These are phyloP conservation scores for Intellagama lesueurii DNA, from an alignment of 2,797 vertebrate genomes.

Conservation along the genomic window DNA sequence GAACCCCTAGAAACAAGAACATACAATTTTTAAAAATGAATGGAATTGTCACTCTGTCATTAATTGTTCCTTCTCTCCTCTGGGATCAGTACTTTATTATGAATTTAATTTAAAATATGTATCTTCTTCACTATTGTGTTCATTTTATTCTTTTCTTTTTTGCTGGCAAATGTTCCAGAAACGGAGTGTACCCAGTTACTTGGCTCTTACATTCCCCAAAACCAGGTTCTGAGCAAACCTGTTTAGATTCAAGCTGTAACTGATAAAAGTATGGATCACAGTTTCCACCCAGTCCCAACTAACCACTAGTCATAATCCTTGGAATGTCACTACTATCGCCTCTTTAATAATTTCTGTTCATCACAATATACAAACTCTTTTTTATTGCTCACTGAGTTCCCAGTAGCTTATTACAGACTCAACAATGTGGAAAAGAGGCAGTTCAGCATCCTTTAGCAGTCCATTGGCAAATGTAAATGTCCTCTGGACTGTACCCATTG, in stretches of 20 bases:
- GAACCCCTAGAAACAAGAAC: background rate
- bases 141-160: background rate
- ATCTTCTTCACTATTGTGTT: background rate
- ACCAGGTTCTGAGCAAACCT: background rate
- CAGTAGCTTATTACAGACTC: constrained; percentile 55
- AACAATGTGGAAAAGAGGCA: constrained; percentile 40
- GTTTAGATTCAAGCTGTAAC: background rate
- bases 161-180: background rate
- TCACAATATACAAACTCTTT: constrained; percentile 9
- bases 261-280: constrained; percentile 3
- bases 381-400: constrained; percentile 55
- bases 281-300: background rate
- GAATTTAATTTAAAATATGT: background rate
- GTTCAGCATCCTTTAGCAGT: background rate
- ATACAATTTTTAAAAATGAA: constrained; percentile 2
- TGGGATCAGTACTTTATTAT: background rate
- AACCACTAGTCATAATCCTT: constrained; percentile 17
- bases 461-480: background rate
- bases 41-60: constrained; percentile 2
- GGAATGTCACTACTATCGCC: constrained; percentile 42
- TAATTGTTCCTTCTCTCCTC: background rate
- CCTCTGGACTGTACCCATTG: background rate
- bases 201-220: background rate
- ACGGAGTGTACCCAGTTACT: background rate
- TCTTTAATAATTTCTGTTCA: constrained; percentile 38